Conservation (phyloP, 2,113 vertebrate species). For the Anoura caudifer region DNA sequence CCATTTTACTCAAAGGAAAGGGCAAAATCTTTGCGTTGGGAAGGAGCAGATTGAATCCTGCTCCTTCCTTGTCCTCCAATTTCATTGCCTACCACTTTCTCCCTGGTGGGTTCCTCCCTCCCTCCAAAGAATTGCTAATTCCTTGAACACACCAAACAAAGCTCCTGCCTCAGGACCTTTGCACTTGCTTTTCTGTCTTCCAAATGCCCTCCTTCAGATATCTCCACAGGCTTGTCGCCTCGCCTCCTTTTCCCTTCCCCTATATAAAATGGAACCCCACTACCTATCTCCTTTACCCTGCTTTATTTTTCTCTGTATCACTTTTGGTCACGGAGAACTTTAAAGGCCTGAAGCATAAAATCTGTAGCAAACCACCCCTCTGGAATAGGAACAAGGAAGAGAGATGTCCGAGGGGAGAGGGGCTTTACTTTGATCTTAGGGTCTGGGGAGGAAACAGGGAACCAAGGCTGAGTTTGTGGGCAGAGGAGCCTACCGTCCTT, state of each 20-base stretch:
- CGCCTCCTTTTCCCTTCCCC: background rate
- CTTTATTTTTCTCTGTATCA: background rate
- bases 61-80: background rate
- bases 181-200: background rate
- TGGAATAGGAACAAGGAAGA: background rate
- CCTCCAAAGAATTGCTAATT: background rate
- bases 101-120: background rate
- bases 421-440: background rate
- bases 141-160: background rate
- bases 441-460: background rate
- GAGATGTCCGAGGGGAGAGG: background rate
- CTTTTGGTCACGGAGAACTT: background rate
- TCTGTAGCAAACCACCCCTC: background rate
- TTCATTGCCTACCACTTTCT: background rate
- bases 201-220: background rate
- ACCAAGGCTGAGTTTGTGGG: background rate
- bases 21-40: background rate
- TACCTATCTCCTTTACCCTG: background rate
- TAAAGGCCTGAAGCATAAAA: slow-evolving; percentile 1
- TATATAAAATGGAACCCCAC: background rate
- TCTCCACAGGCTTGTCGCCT: background rate
- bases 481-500: background rate
- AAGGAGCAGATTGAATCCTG: background rate
- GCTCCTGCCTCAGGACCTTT: background rate
- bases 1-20: background rate